phyloP scores from a whole-genome alignment of 35 echinoderm and acorn worm species.

The Heliocidaris tuberculata region DNA sequence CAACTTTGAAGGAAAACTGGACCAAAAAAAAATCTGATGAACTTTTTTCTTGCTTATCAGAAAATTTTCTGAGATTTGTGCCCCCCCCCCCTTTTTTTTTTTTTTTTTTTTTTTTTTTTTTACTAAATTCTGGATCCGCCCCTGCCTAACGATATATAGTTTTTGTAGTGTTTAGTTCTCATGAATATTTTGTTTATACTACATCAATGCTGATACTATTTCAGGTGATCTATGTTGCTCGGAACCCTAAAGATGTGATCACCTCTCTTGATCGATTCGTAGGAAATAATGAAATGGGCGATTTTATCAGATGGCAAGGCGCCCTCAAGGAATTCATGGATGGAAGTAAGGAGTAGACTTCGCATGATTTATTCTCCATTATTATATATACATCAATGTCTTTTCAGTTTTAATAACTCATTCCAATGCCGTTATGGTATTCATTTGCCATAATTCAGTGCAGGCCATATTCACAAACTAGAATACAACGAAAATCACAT shows the following conservation, averaged over 20 bases:
- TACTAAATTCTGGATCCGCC: neutral
- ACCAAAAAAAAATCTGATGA: no score
- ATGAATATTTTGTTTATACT: neutral
- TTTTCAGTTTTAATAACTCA: no score
- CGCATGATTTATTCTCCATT: no score
- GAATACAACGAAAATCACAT: no score
- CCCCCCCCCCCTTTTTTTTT: neutral
- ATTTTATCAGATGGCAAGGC: slow-evolving; percentile 29
- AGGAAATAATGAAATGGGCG: slow-evolving; percentile 33
- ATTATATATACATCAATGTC: no score
- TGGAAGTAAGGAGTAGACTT: neutral
- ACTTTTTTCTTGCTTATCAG: no score
- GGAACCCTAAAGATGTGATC: slow-evolving; percentile 39
- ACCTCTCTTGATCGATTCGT: slow-evolving; percentile 40
- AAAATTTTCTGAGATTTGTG: no score
- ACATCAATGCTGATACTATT: neutral
- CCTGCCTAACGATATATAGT: neutral
- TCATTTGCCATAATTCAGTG: no score
- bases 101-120: neutral
- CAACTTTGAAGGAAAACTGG: no score
- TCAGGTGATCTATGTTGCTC: slow-evolving; percentile 37
- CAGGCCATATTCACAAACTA: no score
- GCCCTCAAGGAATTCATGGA: slow-evolving; percentile 46
- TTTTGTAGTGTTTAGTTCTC: neutral
- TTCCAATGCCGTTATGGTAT: no score